These are phyloP conservation scores for Anhinga rufa DNA, from an alignment of 2,113 vertebrate species.

Conservation along the genomic window DNA sequence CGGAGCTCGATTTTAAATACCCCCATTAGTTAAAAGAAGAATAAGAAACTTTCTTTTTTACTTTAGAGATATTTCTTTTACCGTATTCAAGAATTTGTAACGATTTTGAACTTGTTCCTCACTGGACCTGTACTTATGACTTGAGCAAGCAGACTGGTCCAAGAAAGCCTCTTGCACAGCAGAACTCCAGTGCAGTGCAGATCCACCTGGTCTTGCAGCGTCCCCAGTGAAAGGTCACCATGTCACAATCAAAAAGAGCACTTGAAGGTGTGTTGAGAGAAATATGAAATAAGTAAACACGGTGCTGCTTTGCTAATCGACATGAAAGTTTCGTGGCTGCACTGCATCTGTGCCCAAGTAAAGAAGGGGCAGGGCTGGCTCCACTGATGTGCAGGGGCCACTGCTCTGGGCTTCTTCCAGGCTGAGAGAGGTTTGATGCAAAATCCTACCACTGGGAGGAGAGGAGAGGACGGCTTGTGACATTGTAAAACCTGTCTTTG, in stretches of 20 bases:
- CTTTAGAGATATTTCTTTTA: background rate
- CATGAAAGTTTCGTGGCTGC: background rate
- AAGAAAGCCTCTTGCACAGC: background rate
- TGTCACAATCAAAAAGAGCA: background rate
- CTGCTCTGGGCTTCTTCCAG: background rate
- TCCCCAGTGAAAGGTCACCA: background rate
- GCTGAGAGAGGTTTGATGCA: background rate
- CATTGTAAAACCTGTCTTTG: background rate
- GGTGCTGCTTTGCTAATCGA: background rate
- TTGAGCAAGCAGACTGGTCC: background rate
- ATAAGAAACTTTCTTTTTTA: background rate
- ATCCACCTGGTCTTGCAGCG: fast-evolving
- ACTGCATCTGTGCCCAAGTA: background rate
- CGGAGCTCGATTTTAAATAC: background rate
- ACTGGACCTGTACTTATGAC: background rate
- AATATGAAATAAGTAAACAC: background rate
- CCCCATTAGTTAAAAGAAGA: background rate
- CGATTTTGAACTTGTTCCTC: background rate
- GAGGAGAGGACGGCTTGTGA: background rate
- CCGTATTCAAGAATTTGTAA: no score
- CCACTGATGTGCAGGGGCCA: background rate
- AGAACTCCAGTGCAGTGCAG: background rate
- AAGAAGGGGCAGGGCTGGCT: background rate
- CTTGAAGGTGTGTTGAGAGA: background rate
- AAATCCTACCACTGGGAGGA: background rate